Base-by-base conservation (phyloP, 2,113 vertebrate genomes). In the Trinectes maculatus region DNA sequence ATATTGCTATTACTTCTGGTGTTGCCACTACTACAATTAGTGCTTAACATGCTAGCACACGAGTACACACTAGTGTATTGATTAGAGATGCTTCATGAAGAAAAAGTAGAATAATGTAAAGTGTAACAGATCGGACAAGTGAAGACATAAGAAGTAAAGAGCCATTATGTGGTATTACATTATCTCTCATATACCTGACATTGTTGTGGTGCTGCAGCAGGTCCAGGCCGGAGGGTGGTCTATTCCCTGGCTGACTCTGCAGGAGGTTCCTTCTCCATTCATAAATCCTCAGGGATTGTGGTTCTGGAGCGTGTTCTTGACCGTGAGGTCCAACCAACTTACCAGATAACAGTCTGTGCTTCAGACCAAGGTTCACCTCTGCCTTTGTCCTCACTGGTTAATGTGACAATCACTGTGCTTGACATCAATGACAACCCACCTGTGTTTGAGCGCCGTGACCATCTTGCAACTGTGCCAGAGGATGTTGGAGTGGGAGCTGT, bases 401-500 rank as follows among this genome's bases (percentile, higher is more conserved):
- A 94, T 0, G 87, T 99, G 26, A 97, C 95, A 4, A 95, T 99
- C 71, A 96, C 93, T 0, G 96, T 99, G 22, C 86, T 99, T 49
- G 98, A 99, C 74, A 93, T 99, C 47, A 99, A 99, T 11, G 98
- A 99, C 89, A 99, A 99, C 77, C 98, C 97, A 0, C 98, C 98
- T 0, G 94, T 99, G 62, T 99, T 99, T 25, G 96, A 98, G 83
- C 94, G 94, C 16, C 94, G 95, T 21, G 98, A 99, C 76, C 96
- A 98, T 66, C 87, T 97, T 21, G 94, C 95, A 0, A 95, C 94
- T 0, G 94, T 99, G 40, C 93, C 94, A 0, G 98, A 99, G 74
- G 95, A 98, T 39, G 92, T 95, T 2, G 86, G 88, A 2, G 90
- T 93, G 22, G 96, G 95, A 29, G 95, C 92, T 0, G 94, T 95